Percentiles rank a stretch among this genome's conserved stretches.
Conservation (phyloP, 37 sponge, comb jelly and placozoan genomes). For the Crambe crambe region DNA sequence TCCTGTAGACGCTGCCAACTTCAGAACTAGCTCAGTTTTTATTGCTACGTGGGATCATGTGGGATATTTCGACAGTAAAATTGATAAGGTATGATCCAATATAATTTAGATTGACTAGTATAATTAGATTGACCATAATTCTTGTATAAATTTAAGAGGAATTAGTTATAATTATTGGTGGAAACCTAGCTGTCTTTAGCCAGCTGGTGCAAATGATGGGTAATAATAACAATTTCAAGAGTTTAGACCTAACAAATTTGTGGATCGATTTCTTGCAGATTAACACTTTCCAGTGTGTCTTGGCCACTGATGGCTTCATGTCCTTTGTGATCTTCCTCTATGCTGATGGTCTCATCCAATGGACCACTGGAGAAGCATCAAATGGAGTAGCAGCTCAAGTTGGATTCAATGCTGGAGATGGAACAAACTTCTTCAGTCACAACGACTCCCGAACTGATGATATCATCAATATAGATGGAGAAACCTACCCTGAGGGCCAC, state of each 20-base stretch:
- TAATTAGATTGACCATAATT: background rate
- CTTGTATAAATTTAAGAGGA: background rate
- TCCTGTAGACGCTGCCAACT: background rate
- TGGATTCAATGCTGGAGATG: conserved; percentile 50
- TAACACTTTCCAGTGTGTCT: conserved; percentile 53
- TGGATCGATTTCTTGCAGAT: conserved; percentile 18
- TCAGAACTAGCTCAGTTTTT: background rate
- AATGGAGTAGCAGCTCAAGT: conserved; percentile 43
- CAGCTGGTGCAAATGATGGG: background rate
- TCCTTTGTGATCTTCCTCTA: conserved; percentile 56
- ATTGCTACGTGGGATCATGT: conserved; percentile 14
- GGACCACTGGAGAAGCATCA: conserved; percentile 56
- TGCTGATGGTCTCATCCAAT: conserved; percentile 57
- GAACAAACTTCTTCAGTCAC: background rate
- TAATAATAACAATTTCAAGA: no score
- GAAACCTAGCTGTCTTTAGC: no score
- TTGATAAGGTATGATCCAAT: background rate
- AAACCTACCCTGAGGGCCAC: background rate
- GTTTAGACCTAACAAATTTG: no score
- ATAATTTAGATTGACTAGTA: background rate
- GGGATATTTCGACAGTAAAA: background rate
- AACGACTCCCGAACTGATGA: conserved; percentile 29
- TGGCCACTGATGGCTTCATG: conserved; percentile 20
- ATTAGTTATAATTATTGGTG: no score
- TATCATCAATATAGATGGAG: background rate